Base-by-base conservation (phyloP, 1,140 invertebrate genomes). In the Eumeta japonica region DNA sequence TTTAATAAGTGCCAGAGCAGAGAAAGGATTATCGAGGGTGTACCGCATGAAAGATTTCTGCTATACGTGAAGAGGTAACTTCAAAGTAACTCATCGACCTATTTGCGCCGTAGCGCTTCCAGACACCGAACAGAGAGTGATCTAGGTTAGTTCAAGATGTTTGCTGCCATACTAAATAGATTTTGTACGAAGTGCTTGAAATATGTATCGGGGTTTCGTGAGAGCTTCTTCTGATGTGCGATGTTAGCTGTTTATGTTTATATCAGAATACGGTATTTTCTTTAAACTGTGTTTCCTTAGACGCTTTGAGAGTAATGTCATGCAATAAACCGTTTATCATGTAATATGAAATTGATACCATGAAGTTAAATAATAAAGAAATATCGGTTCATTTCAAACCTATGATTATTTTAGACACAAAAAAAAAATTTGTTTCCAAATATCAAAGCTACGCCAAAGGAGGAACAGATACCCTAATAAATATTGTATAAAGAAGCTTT, bases 61-160 rank as follows among this genome's bases (percentile, higher is more conserved):
- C 20, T n/a, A 24, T n/a, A 7, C 60, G 60, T 61, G 49, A 62
- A 24, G 62, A 45, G 58, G 38, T 40, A 51, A 50, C 60, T 62
- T 68, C 64, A 68, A 68, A 71, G 63, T 48, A 52, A 56, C 55
- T 50, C 55, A 65, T 67, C 65, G 66, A 71, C 62, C 63, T 55
- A 50, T 57, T 68, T 65, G 54, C 51, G 55, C 35, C 35, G 37
- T 33, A 30, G 43, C 24, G 14, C 10, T 32, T 34, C 1, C 2
- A 32, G 19, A 37, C 28, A 28, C 28, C 11, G n/a, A 13, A 27
- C 15, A 47, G 43, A 13, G 39, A 50, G 49, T 49, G 50, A 52
- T 51, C 45, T 55, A 41, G 50, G 57, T 60, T 53, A 57, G 43
- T 30, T 18, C 30, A 43, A 46, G 45, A 45, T 34, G 44, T 37